Evolutionary conservation across 1,140 invertebrate species (phyloP).

Genomic region (Drosophila malerkotliana): DNA sequence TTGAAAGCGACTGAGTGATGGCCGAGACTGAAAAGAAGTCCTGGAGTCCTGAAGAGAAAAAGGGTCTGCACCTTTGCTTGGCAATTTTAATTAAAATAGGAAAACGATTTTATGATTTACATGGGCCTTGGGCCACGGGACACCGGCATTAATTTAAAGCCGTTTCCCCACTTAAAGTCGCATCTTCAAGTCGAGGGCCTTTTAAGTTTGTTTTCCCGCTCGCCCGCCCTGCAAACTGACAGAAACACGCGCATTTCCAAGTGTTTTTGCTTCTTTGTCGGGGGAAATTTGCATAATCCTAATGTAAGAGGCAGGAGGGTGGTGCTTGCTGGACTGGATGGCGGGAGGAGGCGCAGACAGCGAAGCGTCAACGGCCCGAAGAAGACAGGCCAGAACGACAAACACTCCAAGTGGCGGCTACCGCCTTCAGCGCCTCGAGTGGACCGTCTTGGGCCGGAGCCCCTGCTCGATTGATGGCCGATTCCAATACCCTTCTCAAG

Average conservation of each 20-base stretch:
- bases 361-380: slow-evolving; percentile 38
- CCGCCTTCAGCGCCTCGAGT: slow-evolving; percentile 14
- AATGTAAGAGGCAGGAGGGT: slow-evolving; percentile 54
- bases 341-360: slow-evolving; percentile 48
- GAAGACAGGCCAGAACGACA: slow-evolving; percentile 12
- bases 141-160: slow-evolving; percentile 48
- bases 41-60: background rate
- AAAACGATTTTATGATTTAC: slow-evolving; percentile 65
- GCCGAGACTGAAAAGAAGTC: slow-evolving; percentile 26
- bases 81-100: slow-evolving; percentile 74
- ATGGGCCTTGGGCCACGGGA: background rate
- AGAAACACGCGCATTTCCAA: slow-evolving; percentile 73
- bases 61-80: slow-evolving; percentile 46
- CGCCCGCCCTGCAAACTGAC: slow-evolving; percentile 51
- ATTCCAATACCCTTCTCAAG: slow-evolving; percentile 1
- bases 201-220: slow-evolving; percentile 29
- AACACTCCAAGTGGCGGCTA: slow-evolving; percentile 27
- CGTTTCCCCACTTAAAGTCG: slow-evolving; percentile 35
- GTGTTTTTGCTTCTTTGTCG: slow-evolving; percentile 36
- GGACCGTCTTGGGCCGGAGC: slow-evolving; percentile 24
- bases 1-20: slow-evolving; percentile 58
- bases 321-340: background rate
- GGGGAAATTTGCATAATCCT: slow-evolving; percentile 76
- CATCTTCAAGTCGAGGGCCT: slow-evolving; percentile 18
- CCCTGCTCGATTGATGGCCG: background rate